Evolutionary conservation across 2,888 invertebrate genomes (phyloP), one percentile per base, ranked within the genome.

Genomic region (Apomyelois bistriatella): DNA sequence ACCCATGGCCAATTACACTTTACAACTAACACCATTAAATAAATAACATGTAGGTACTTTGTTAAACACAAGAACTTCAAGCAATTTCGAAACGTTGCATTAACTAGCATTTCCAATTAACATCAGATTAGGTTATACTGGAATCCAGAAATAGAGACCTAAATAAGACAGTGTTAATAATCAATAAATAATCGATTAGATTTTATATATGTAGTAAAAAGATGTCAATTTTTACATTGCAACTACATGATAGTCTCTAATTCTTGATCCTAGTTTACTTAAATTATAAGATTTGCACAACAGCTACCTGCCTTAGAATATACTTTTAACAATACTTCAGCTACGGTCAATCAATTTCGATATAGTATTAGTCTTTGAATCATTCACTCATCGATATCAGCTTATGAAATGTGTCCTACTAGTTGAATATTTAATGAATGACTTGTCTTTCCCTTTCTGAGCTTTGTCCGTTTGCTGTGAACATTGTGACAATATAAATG

Each of bases 401-500:
- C 12, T 43, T 28, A 46, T 46, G 15, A 16, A 46, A 32, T 46
- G 10, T 15, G 38, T 12, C 12, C 1, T 3, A 12, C n/a, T 38
- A 15, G 13, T 5, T 3, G 12, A 38, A 1, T 5, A 12, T 12
- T 7, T 12, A 6, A 40, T 15, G 9, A 32, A 10, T 12, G 32
- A 46, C 9, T 22, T 43, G 42, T 51, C 22, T 52, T 51, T 43
- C 2, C 22, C 22, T 35, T 22, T 13, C 5, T 43, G 43, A 52
- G 13, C 35, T 42, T 49, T 51, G 48, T 48, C 28, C 28, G 38
- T 30, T 13, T 16, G 13, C 28, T 16, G 9, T 46, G 53, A 28
- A 54, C 28, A 48, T 58, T 58, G 57, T 60, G 61, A 62, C 60
- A 61, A 75, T 76, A 79, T 67, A 67, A 83, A 84, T 83, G 82